A percentile compares a stretch with the other conserved stretches of the same genome.
Conservation (phyloP, 2,113 vertebrate species). For the Podarcis muralis region DNA sequence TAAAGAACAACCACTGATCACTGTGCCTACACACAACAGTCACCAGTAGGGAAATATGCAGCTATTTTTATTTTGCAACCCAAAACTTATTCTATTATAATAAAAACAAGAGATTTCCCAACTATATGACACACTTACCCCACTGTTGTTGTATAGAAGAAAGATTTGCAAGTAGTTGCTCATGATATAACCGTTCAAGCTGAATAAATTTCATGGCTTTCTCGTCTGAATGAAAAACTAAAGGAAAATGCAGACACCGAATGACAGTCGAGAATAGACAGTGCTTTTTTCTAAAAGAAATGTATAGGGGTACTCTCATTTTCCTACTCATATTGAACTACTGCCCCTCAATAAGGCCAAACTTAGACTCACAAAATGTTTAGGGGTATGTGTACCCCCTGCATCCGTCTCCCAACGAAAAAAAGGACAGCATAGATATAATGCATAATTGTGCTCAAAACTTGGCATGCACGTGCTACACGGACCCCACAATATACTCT, state of each 20-base stretch:
- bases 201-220: constrained; percentile 93
- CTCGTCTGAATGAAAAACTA: constrained; percentile 84
- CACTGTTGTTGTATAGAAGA: constrained; percentile 88
- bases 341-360: too few species aligned
- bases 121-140: constrained; percentile 78
- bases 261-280: background rate
- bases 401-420: too few species aligned
- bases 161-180: constrained; percentile 91
- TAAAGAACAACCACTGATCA: background rate
- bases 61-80: constrained; percentile 11
- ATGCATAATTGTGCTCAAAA: constrained; percentile 15
- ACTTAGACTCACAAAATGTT: too few species aligned
- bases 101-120: constrained; percentile 18
- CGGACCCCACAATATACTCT: background rate
- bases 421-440: background rate
- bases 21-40: constrained; percentile 27
- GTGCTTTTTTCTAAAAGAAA: too few species aligned
- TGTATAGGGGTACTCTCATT: too few species aligned
- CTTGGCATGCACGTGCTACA: background rate
- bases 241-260: constrained; percentile 66
- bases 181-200: constrained; percentile 91
- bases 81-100: constrained; percentile 17
- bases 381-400: too few species aligned
- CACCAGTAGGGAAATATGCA: constrained; percentile 30
- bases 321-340: too few species aligned